A percentile compares a stretch with the other conserved stretches of the same genome.
These are phyloP conservation scores for Vanacampus margaritifer DNA, from an alignment of 2,113 vertebrate genomes.

Conservation along the genomic window DNA sequence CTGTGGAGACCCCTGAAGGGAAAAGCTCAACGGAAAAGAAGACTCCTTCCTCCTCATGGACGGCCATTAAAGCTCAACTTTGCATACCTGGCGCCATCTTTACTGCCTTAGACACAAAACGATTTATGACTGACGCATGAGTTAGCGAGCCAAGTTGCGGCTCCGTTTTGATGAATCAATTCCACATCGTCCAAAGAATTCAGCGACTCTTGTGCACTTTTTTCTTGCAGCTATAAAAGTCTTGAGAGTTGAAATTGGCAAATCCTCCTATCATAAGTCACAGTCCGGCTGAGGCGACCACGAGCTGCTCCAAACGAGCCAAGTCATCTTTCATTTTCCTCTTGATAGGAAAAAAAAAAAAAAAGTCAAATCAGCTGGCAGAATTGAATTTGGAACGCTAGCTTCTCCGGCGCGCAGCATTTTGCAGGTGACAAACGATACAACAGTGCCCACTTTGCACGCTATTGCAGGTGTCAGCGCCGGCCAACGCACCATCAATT, in stretches of 20 bases:
- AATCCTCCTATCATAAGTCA: background rate
- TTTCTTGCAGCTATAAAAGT: too few relatives aligned
- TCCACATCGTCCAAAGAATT: background rate
- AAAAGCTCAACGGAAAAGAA: too few relatives aligned
- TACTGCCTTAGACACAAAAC: too few relatives aligned
- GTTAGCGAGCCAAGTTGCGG: too few relatives aligned
- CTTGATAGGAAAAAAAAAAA: background rate
- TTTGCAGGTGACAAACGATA: constrained; percentile 35
- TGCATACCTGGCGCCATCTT: too few relatives aligned
- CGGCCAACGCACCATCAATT: constrained; percentile 5
- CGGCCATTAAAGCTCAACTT: too few relatives aligned
- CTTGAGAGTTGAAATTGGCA: background rate
- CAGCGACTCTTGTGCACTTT: background rate
- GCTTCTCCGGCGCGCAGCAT: constrained; percentile 1
- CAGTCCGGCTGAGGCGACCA: background rate
- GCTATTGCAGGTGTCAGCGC: constrained; percentile 13
- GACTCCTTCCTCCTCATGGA: too few relatives aligned
- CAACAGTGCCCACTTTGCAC: constrained; percentile 22
- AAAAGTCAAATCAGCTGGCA: constrained; percentile 1
- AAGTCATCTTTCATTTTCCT: background rate
- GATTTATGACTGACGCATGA: too few relatives aligned
- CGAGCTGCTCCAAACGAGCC: background rate
- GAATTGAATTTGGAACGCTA: constrained; percentile 4
- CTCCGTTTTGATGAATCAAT: too few relatives aligned
- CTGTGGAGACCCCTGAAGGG: too few relatives aligned